Conservation (phyloP, 2,888 invertebrate genomes). For the Megastigmus dorsalis region DNA sequence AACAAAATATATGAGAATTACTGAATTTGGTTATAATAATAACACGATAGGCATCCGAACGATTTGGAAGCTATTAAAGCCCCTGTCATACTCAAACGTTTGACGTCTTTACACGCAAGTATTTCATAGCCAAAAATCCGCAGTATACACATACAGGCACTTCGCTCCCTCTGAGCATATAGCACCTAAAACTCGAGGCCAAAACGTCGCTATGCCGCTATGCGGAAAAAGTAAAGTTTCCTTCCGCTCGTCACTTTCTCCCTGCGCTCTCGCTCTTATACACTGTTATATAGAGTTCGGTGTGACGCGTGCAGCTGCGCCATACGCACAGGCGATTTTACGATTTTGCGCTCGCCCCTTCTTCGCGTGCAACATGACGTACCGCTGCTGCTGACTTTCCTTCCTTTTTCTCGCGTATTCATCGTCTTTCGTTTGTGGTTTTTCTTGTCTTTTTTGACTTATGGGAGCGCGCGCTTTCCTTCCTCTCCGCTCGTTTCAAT, state of each 20-base stretch:
- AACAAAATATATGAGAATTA: no score
- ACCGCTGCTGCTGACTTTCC: neutral
- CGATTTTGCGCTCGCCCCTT: constrained; percentile 16
- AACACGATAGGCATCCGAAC: no score
- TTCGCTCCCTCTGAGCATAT: no score
- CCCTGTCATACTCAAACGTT: no score
- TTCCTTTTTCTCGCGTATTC: neutral
- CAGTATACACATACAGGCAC: no score
- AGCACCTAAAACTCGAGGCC: neutral
- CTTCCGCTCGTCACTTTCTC: constrained; percentile 28
- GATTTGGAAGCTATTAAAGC: no score
- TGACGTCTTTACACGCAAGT: no score
- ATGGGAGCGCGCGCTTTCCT: no score
- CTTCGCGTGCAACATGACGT: constrained; percentile 25
- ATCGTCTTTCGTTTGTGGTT: neutral
- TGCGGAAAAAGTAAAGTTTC: constrained; percentile 18
- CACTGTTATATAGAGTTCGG: neutral
- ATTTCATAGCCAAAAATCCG: constrained; percentile 5
- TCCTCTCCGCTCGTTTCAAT: constrained; percentile 26
- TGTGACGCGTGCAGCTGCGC: constrained; percentile 13
- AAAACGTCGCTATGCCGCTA: neutral
- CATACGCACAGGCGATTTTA: neutral
- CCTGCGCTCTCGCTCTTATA: no score
- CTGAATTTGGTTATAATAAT: no score
- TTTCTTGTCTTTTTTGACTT: no score